Conservation (phyloP, 2,797 vertebrate species). For the Selene dorsalis region DNA sequence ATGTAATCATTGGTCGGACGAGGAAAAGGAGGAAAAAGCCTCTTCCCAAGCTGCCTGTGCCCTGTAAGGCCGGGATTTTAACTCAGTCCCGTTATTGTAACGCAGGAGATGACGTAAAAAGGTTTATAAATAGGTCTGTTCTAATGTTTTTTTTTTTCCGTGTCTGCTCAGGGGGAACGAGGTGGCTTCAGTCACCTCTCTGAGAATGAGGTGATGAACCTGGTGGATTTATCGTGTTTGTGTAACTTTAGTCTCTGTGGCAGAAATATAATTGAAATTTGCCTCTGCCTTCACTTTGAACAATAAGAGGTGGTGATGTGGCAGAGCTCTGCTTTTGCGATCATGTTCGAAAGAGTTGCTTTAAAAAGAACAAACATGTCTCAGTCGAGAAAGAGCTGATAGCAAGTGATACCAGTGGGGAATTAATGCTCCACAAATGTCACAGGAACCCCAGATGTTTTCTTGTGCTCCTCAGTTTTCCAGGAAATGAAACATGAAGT, state of each 20-base stretch:
- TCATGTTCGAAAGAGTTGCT: constrained; percentile 7
- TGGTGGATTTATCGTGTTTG: not conserved
- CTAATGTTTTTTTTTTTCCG: constrained; percentile 34
- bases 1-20: constrained; percentile 55
- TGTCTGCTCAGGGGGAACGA: constrained; percentile 7
- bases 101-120: constrained; percentile 54
- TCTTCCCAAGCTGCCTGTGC: constrained; percentile 50
- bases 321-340: constrained; percentile 16
- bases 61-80: constrained; percentile 49
- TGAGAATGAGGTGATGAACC: constrained; percentile 38
- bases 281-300: constrained; percentile 4
- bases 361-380: constrained; percentile 20
- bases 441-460: constrained; percentile 8
- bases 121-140: constrained; percentile 64
- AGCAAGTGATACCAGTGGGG: not conserved
- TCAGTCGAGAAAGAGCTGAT: constrained; percentile 9
- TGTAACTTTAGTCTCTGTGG: not conserved
- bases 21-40: constrained; percentile 26
- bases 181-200: constrained; percentile 24
- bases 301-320: not conserved
- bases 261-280: not conserved
- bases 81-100: constrained; percentile 58
- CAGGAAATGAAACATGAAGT: not conserved
- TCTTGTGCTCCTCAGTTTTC: not conserved
- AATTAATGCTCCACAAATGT: not conserved